A percentile compares a stretch with the other conserved stretches of the same genome.
These are phyloP conservation scores for Drosophila mimica DNA, from an alignment of 2,888 invertebrate genomes.

Conservation along the genomic window DNA sequence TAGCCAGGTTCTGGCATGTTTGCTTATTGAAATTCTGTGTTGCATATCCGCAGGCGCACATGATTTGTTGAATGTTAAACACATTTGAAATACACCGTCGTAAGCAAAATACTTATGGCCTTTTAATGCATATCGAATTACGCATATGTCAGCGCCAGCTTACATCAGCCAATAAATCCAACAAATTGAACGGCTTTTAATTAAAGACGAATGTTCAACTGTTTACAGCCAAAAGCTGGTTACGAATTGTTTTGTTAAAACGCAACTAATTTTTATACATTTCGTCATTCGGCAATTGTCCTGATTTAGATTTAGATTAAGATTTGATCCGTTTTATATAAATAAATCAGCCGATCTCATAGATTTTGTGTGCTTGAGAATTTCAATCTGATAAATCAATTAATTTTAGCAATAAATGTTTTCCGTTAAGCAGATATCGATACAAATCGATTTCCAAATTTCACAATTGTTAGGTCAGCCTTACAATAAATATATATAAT, in stretches of 20 bases:
- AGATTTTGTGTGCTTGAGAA: no score
- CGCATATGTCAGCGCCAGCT: conserved; percentile 13
- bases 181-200: background rate
- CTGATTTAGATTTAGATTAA: background rate
- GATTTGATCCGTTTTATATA: background rate
- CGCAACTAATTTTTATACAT: background rate
- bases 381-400: no score
- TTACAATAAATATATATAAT: background rate
- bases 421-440: background rate
- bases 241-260: background rate
- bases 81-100: conserved; percentile 47
- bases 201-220: background rate
- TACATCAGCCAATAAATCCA: conserved; percentile 21
- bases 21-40: conserved; percentile 80
- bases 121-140: conserved; percentile 75
- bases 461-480: background rate
- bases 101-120: conserved; percentile 67
- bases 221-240: background rate
- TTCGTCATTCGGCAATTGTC: background rate
- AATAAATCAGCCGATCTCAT: no score
- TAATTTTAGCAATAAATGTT: background rate
- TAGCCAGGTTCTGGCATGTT: conserved; percentile 50
- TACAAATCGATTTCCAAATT: background rate
- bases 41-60: conserved; percentile 80
- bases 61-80: conserved; percentile 76